Evolutionary conservation across 2,888 invertebrate genomes (phyloP), one percentile per base, ranked within the genome.

Genomic region (Nowickia ferox): DNA sequence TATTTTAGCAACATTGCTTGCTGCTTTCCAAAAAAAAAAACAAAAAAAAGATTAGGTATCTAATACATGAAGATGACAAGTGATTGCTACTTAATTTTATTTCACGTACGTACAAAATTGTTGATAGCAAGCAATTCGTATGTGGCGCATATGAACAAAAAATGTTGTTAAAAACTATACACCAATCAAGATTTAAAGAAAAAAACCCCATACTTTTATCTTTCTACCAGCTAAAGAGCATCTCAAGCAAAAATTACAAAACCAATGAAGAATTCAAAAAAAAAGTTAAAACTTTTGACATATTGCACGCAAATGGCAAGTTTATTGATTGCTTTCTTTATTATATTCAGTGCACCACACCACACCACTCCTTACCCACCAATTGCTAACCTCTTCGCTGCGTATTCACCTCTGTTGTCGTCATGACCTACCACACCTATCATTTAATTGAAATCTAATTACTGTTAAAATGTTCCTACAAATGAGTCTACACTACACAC

Each of bases 371-470:
- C 30, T 30, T 11, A 55, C 17, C 53, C 53, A 30, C 22, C 57
- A 30, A 11, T 15, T 44, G 6, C 19, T 63, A 53, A 53, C 79
- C 57, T 19, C 57, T 59, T 46, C 59, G 40, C 38, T 17, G 10
- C 9, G 38, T 46, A 69, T 13, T 30, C 46, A 38, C 66, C 61
- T 46, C 75, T 53, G 38, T 59, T 66, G 42, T 51, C 53, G n/a
- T 51, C 77, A 77, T 77, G 83, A 84, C 83, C 83, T 84, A 84
- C 77, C 83, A 84, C 83, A 84, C 78, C 83, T 78, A 72, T 84
- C 72, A 59, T 66, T 84, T 72, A 84, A 78, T 83, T 78, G 71
- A 83, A 84, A 84, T 77, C 66, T 84, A 78, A 84, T 84, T 84
- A 84, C 53, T 59, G 65, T 83, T 53, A 66, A 30, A 30, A 82